Conservation (phyloP, 1,140 invertebrate genomes). For the Alviniconcha marisindica region DNA sequence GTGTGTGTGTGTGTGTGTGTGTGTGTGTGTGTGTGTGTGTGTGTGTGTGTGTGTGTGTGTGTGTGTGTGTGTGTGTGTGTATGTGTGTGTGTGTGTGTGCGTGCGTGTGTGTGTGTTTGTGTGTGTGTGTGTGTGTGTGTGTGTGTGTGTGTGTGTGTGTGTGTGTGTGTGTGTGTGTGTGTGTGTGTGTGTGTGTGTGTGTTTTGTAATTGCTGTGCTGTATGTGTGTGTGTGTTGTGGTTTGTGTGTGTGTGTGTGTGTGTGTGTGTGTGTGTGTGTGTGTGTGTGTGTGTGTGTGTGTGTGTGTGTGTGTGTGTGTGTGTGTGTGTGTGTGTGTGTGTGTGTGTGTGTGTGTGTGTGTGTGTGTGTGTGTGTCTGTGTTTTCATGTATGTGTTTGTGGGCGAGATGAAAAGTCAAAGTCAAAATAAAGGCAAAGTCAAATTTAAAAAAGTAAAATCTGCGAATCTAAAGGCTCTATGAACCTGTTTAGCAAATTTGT, state of each 20-base stretch:
- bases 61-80: not conserved
- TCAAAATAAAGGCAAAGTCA: no score
- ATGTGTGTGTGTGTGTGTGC: not conserved
- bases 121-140: constrained; percentile 13
- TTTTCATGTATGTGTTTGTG: no score
- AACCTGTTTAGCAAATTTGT: no score
- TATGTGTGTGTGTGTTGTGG: not conserved
- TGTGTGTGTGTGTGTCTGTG: not conserved
- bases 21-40: not conserved
- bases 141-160: constrained; percentile 1
- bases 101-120: constrained; percentile 2
- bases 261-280: not conserved
- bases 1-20: not conserved
- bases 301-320: not conserved
- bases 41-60: not conserved
- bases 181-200: constrained; percentile 5
- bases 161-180: constrained; percentile 1
- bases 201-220: not conserved
- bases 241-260: not conserved
- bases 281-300: not conserved
- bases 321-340: not conserved
- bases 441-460: no score
- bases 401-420: no score
- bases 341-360: not conserved
- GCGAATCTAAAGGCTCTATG: no score